Evolutionary conservation across 2,888 invertebrate species (phyloP).

Genomic region (Lobophora halterata): DNA sequence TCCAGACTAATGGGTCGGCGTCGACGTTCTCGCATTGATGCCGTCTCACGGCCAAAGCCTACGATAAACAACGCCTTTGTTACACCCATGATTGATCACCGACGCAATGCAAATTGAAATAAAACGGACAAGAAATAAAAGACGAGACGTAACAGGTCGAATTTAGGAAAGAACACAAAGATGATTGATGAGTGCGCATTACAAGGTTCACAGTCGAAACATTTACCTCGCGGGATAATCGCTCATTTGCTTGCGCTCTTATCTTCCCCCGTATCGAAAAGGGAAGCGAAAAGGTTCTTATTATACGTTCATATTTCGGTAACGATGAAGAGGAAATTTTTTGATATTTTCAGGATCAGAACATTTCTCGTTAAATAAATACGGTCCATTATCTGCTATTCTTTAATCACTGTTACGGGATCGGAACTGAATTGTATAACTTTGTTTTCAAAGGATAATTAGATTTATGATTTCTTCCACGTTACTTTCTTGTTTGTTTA

Average conservation of each 20-base stretch:
- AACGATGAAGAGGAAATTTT: constrained; percentile 32
- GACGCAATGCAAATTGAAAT: constrained; percentile 39
- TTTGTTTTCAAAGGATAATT: too few relatives aligned
- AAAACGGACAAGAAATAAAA: constrained; percentile 43
- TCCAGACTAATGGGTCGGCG: constrained; percentile 97
- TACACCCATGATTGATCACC: constrained; percentile 43
- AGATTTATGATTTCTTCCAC: too few relatives aligned
- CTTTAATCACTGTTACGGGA: constrained; percentile 16
- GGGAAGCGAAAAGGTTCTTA: constrained; percentile 41
- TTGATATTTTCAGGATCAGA: constrained; percentile 26
- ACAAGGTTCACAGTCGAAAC: constrained; percentile 41
- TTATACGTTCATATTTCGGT: constrained; percentile 34
- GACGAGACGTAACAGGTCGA: constrained; percentile 46
- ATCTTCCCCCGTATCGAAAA: constrained; percentile 44
- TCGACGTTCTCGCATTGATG: constrained; percentile 94
- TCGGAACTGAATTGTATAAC: too few relatives aligned
- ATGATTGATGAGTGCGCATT: constrained; percentile 65
- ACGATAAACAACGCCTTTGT: constrained; percentile 44
- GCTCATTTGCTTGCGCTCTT: constrained; percentile 54
- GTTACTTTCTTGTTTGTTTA: too few relatives aligned
- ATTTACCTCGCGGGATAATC: constrained; percentile 56
- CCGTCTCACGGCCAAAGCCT: constrained; percentile 92
- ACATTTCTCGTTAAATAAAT: constrained; percentile 22
- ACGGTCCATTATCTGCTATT: constrained; percentile 20
- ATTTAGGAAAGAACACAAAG: constrained; percentile 28